These are phyloP conservation scores for Phymastichus coffea DNA, from an alignment of 1,140 invertebrate species.

Conservation along the genomic window DNA sequence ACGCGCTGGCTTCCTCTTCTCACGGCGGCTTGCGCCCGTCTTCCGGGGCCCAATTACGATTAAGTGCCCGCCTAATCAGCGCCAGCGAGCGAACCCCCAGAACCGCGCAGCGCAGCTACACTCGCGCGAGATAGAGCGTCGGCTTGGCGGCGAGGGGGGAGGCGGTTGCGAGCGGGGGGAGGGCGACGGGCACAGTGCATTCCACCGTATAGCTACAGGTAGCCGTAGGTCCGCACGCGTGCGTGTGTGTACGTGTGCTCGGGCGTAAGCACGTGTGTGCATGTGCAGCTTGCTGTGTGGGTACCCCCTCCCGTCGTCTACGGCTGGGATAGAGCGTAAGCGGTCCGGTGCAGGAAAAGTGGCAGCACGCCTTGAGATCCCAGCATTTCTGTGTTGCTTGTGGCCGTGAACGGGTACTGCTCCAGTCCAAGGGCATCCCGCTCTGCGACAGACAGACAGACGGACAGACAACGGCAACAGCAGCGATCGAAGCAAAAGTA, in stretches of 20 bases:
- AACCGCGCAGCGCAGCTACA: no score
- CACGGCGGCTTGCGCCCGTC: slow-evolving; percentile 6
- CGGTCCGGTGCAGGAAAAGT: slow-evolving; percentile 52
- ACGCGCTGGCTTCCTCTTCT: background rate
- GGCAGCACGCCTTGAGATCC: slow-evolving; percentile 50
- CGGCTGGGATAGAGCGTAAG: no score
- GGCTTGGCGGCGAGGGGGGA: no score
- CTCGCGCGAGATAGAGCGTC: no score
- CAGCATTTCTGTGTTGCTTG: slow-evolving; percentile 55
- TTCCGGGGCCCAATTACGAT: slow-evolving; percentile 27
- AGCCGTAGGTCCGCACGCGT: no score
- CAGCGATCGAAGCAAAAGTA: background rate
- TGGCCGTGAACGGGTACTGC: slow-evolving; percentile 51
- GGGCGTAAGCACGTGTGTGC: background rate
- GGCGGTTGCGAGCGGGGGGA: no score
- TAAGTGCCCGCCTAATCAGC: no score
- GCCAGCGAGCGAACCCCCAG: no score
- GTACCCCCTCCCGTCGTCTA: background rate
- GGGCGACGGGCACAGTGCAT: no score
- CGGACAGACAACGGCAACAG: background rate
- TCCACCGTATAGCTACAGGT: no score
- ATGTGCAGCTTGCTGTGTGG: background rate
- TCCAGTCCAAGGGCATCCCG: slow-evolving; percentile 54
- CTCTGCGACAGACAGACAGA: slow-evolving; percentile 4
- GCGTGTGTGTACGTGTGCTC: background rate